Conservation (phyloP, 2,113 vertebrate species). For the Elephantulus edwardii region DNA sequence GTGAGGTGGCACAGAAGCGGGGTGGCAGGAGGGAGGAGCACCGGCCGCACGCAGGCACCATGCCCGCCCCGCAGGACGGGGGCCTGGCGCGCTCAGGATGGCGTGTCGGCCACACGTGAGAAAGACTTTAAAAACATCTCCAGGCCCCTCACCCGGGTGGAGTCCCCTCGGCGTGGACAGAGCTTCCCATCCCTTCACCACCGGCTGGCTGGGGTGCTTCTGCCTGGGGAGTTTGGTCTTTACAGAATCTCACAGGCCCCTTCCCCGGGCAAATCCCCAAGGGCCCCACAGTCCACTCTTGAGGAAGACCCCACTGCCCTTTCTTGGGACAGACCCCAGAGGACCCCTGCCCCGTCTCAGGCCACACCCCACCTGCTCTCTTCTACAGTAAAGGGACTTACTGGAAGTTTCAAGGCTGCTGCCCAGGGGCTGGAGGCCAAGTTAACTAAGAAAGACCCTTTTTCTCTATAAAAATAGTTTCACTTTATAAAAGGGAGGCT, state of each 20-base stretch:
- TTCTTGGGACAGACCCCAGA: slow-evolving; percentile 81
- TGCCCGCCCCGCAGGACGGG: slow-evolving; percentile 69
- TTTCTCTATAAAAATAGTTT: slow-evolving; percentile 86
- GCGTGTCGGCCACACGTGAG: slow-evolving; percentile 72
- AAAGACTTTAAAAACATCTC: slow-evolving; percentile 63
- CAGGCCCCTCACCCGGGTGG: not conserved
- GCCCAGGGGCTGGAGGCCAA: slow-evolving; percentile 77
- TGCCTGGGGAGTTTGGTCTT: not conserved
- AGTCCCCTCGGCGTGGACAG: not conserved
- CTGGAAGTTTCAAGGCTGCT: slow-evolving; percentile 75
- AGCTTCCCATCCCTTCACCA: not conserved
- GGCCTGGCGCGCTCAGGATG: slow-evolving; percentile 73
- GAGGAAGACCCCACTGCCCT: slow-evolving; percentile 23
- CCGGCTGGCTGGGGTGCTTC: not conserved
- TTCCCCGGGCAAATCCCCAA: no score
- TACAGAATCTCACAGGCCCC: no score
- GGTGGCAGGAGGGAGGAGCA: slow-evolving; percentile 82
- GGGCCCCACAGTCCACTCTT: no score
- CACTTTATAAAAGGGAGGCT: slow-evolving; percentile 82
- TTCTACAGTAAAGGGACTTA: slow-evolving; percentile 79
- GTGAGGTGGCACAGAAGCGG: slow-evolving; percentile 79
- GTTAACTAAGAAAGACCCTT: slow-evolving; percentile 82
- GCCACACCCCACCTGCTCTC: slow-evolving; percentile 81
- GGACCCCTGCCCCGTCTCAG: slow-evolving; percentile 74
- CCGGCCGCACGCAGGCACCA: slow-evolving; percentile 79